These are phyloP conservation scores for Formica selysi DNA, from an alignment of 1,140 invertebrate genomes.

Conservation along the genomic window DNA sequence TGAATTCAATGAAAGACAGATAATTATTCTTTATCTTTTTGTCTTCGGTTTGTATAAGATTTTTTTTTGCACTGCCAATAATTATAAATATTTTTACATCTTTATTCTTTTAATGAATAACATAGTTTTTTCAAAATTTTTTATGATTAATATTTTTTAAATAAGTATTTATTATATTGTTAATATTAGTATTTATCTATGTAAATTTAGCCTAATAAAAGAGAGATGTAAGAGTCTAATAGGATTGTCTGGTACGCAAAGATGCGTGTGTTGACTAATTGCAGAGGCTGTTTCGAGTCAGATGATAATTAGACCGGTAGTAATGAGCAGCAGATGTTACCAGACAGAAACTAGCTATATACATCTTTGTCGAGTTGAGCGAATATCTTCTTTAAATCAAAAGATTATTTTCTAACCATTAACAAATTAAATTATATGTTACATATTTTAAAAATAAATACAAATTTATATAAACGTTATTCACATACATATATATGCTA, in stretches of 20 bases:
- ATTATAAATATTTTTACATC: too few relatives aligned
- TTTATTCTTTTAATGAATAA: too few relatives aligned
- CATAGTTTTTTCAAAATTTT: not conserved
- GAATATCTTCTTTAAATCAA: slow-evolving; percentile 32
- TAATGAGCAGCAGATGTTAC: slow-evolving; percentile 71
- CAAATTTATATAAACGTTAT: not conserved
- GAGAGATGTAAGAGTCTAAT: not conserved
- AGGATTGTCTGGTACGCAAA: not conserved
- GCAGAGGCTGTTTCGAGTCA: slow-evolving; percentile 52
- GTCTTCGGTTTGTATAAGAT: too few relatives aligned
- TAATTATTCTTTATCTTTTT: too few relatives aligned
- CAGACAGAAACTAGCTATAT: slow-evolving; percentile 34
- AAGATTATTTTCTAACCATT: slow-evolving; percentile 5
- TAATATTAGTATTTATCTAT: not conserved
- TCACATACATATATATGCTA: not conserved
- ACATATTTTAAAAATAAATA: not conserved
- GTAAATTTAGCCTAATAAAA: not conserved
- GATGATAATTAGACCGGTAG: slow-evolving; percentile 69
- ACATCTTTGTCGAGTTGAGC: slow-evolving; percentile 23
- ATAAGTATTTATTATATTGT: not conserved
- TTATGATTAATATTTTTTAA: too few relatives aligned
- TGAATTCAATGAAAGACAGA: not conserved
- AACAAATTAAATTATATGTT: not conserved
- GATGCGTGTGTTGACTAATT: slow-evolving; percentile 34
- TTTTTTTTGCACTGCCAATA: too few relatives aligned